A percentile compares a stretch with the other conserved stretches of the same genome.
Evolutionary conservation across 2,888 invertebrate genomes (phyloP).

Genomic region (Caenorhabditis imperialis): DNA sequence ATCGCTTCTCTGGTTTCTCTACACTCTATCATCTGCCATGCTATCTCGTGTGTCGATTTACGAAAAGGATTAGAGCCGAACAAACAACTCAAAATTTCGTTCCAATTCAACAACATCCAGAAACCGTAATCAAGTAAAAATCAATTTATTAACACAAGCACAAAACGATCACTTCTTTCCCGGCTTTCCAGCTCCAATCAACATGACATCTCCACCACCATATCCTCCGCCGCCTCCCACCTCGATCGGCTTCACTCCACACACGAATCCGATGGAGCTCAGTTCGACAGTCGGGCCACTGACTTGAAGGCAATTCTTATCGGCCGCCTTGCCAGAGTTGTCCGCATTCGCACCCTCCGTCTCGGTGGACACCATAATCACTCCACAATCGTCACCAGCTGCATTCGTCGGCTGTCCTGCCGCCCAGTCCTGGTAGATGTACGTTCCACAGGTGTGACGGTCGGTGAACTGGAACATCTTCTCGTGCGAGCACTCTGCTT

Average conservation of each 20-base stretch:
- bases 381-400: conserved; percentile 27
- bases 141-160: background rate
- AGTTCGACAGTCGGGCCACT: conserved; percentile 6
- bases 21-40: no score
- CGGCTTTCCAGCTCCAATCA: conserved; percentile 36
- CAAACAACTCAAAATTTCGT: background rate
- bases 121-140: no score
- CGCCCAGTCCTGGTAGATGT: conserved; percentile 28
- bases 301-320: conserved; percentile 16
- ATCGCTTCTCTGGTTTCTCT: no score
- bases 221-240: background rate
- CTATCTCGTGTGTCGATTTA: no score
- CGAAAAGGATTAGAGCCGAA: no score
- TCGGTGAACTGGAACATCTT: conserved; percentile 42
- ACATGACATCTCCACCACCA: conserved; percentile 19
- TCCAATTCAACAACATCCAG: background rate
- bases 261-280: conserved; percentile 19
- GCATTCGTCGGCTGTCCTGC: conserved; percentile 13
- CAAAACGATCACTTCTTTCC: conserved; percentile 6
- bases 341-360: conserved; percentile 6
- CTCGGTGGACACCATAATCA: conserved; percentile 16
- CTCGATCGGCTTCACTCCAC: conserved; percentile 26
- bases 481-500: conserved; percentile 11
- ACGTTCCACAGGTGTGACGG: conserved; percentile 27
- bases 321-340: conserved; percentile 17